phyloP scores from a whole-genome alignment of 2,888 invertebrate species.

The Aphodius sticticus region DNA sequence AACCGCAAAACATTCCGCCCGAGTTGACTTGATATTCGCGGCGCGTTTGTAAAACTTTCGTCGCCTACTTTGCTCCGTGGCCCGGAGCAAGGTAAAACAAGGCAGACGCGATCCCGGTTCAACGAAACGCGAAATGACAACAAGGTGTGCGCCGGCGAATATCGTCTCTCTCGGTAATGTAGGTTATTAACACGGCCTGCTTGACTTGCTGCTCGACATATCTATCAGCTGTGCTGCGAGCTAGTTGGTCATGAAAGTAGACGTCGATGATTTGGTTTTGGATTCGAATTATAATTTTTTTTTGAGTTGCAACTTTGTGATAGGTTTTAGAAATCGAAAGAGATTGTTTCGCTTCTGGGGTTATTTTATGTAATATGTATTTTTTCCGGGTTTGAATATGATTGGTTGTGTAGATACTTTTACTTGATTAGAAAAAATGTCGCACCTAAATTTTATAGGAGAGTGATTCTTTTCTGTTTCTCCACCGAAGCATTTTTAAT shows the following conservation, averaged over 20 bases:
- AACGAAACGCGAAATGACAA: background rate
- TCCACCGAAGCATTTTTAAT: background rate
- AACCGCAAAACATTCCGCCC: background rate
- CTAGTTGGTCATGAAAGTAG: background rate
- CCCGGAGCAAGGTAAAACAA: conserved; percentile 4
- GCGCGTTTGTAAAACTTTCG: background rate
- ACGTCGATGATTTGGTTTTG: background rate
- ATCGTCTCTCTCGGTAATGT: background rate
- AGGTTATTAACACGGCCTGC: background rate
- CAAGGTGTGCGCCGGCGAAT: background rate
- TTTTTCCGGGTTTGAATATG: background rate
- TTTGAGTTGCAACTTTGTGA: background rate
- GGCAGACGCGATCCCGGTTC: background rate
- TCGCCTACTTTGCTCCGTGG: background rate
- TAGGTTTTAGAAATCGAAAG: background rate
- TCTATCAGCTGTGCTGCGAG: background rate
- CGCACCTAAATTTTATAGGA: background rate
- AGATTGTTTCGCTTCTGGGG: background rate
- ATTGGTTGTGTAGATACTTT: background rate
- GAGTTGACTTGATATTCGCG: conserved; percentile 4
- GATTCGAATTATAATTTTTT: background rate
- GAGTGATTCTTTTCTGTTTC: background rate
- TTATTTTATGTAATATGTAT: background rate
- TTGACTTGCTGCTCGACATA: background rate
- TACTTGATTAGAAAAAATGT: background rate